Conservation (phyloP, 2,113 vertebrate species). For the Onychostoma macrolepis region DNA sequence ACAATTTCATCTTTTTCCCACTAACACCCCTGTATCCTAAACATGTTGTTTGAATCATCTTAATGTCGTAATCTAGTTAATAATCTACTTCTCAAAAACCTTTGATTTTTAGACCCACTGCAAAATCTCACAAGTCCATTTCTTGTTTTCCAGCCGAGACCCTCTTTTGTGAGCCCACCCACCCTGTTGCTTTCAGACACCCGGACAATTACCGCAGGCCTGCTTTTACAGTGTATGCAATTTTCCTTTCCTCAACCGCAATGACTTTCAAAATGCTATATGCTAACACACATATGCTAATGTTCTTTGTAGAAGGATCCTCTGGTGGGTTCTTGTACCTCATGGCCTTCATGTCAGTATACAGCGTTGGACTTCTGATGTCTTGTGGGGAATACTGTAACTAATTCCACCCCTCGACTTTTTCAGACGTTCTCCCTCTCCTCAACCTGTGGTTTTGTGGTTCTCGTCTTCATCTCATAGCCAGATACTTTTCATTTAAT, state of each 20-base stretch:
- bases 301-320: neutral
- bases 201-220: conserved; percentile 8
- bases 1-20: neutral
- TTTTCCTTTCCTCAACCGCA: conserved; percentile 29
- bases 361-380: conserved; percentile 62
- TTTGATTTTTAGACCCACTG: conserved; percentile 47
- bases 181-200: conserved; percentile 52
- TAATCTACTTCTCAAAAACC: conserved; percentile 25
- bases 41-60: conserved; percentile 9
- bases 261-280: neutral
- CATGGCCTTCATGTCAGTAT: conserved; percentile 60
- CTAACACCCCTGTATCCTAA: neutral
- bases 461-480: conserved; percentile 58
- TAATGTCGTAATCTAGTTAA: conserved; percentile 22
- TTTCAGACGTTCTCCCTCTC: conserved; percentile 60
- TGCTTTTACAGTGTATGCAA: conserved; percentile 37
- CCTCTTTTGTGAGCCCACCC: conserved; percentile 67
- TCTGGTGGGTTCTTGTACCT: conserved; percentile 37
- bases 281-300: conserved; percentile 1
- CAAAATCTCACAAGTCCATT: conserved; percentile 56
- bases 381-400: conserved; percentile 63
- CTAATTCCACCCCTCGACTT: conserved; percentile 62
- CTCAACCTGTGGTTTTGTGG: conserved; percentile 73
- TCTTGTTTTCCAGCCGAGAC: conserved; percentile 47
- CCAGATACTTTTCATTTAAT: conserved; percentile 64